A percentile compares a stretch with the other conserved stretches of the same genome.
Conservation (phyloP, 2,888 invertebrate genomes). For the Lepetodrilus schrolli region DNA sequence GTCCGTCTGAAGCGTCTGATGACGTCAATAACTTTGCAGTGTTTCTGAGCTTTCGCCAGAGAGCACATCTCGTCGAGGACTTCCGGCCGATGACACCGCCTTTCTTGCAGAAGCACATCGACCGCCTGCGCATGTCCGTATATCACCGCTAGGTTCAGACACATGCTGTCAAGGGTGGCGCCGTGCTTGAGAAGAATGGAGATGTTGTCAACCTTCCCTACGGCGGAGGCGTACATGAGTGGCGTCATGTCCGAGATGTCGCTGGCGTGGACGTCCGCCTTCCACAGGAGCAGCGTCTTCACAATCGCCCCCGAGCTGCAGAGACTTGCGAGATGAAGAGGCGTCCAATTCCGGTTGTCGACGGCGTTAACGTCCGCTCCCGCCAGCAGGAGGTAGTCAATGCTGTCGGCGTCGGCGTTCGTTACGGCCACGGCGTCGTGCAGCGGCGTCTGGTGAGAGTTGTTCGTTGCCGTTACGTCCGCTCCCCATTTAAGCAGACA, state of each 20-base stretch:
- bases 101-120: background rate
- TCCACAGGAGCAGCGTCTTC: conserved; percentile 2
- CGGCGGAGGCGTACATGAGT: background rate
- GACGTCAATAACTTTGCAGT: background rate
- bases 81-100: too few species aligned
- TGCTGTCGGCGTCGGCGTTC: background rate
- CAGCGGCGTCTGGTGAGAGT: background rate
- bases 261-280: conserved; percentile 1
- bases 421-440: conserved; percentile 5
- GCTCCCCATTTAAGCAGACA: conserved; percentile 21
- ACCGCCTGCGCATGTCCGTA: background rate
- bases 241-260: conserved; percentile 8
- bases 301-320: background rate
- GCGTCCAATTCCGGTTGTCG: background rate
- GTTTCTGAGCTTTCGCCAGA: background rate
- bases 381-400: background rate
- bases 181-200: background rate
- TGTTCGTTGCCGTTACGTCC: background rate
- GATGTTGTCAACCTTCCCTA: background rate
- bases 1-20: background rate
- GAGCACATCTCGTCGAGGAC: background rate
- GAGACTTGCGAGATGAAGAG: conserved; percentile 11
- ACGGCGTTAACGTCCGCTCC: background rate
- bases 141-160: background rate
- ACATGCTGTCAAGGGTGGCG: conserved; percentile 3